Percentiles rank a stretch among this genome's conserved stretches.
Evolutionary conservation across 2,888 invertebrate species (phyloP).

Genomic region (Unio delphinus): DNA sequence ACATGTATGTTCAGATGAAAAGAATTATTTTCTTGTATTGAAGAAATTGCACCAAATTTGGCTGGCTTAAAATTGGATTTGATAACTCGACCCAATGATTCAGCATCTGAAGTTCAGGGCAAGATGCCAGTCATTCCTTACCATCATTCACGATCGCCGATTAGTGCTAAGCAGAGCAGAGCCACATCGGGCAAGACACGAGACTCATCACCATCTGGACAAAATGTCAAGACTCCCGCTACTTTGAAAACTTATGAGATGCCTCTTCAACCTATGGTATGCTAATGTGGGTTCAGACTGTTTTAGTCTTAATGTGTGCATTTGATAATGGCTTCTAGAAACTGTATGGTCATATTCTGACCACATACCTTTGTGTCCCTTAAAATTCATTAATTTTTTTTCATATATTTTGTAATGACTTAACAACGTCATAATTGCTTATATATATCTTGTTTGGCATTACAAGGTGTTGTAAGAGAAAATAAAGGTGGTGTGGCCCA

Average conservation of each 20-base stretch:
- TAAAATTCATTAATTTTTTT: background rate
- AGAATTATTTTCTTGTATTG: background rate
- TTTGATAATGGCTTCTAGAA: too few relatives aligned
- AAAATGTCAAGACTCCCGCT: conserved; percentile 54
- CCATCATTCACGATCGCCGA: conserved; percentile 31
- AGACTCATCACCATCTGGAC: conserved; percentile 35
- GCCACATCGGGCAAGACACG: conserved; percentile 49
- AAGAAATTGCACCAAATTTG: conserved; percentile 36
- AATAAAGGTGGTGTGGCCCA: too few relatives aligned
- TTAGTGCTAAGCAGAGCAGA: conserved; percentile 43
- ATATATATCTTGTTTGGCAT: too few relatives aligned
- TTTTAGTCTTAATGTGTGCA: too few relatives aligned
- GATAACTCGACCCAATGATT: conserved; percentile 29
- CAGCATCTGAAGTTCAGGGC: conserved; percentile 31
- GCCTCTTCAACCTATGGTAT: conserved; percentile 65
- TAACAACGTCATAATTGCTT: too few relatives aligned
- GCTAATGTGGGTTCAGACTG: conserved; percentile 4
- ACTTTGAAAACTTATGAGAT: conserved; percentile 65
- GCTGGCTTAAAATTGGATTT: conserved; percentile 57
- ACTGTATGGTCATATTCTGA: too few relatives aligned
- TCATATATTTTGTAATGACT: background rate
- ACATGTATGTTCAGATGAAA: background rate
- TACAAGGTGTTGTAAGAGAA: too few relatives aligned
- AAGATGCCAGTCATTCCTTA: conserved; percentile 54
- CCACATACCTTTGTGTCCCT: too few relatives aligned